Conservation (phyloP, 2,888 invertebrate genomes). For the Drymonia ruficornis region DNA sequence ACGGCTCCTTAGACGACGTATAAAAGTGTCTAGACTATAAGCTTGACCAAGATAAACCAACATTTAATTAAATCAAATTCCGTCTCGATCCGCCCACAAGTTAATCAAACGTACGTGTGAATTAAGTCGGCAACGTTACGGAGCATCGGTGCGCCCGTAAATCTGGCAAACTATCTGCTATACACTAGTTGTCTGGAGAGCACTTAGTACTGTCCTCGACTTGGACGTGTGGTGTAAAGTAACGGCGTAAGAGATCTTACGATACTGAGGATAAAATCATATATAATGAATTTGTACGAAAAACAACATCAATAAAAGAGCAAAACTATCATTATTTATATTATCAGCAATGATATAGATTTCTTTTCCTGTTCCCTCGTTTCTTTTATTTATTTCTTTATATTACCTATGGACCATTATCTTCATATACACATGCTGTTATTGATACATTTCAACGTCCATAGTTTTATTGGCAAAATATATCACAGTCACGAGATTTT, state of each 20-base stretch:
- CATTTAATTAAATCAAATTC: slow-evolving; percentile 3
- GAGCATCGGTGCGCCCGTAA: slow-evolving; percentile 61
- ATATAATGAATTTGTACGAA: too few relatives aligned
- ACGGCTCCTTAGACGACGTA: neutral
- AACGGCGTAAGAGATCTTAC: slow-evolving; percentile 3
- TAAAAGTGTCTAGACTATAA: neutral
- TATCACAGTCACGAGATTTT: too few relatives aligned
- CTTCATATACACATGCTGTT: too few relatives aligned
- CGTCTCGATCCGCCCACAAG: neutral
- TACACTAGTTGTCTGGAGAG: slow-evolving; percentile 73
- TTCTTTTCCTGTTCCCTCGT: too few relatives aligned
- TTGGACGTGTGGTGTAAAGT: slow-evolving; percentile 42
- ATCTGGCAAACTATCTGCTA: slow-evolving; percentile 71
- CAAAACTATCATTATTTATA: too few relatives aligned
- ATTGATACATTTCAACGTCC: too few relatives aligned
- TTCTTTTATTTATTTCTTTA: too few relatives aligned
- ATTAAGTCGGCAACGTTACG: slow-evolving; percentile 32
- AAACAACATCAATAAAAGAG: too few relatives aligned
- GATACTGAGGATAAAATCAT: neutral
- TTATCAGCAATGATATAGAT: too few relatives aligned
- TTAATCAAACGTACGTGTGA: slow-evolving; percentile 23
- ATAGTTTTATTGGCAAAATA: too few relatives aligned
- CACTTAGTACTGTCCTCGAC: slow-evolving; percentile 74
- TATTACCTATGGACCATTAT: too few relatives aligned
- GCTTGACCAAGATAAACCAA: neutral